phyloP scores from a whole-genome alignment of 1,140 invertebrate species.

The Drosophila sulfurigaster region DNA sequence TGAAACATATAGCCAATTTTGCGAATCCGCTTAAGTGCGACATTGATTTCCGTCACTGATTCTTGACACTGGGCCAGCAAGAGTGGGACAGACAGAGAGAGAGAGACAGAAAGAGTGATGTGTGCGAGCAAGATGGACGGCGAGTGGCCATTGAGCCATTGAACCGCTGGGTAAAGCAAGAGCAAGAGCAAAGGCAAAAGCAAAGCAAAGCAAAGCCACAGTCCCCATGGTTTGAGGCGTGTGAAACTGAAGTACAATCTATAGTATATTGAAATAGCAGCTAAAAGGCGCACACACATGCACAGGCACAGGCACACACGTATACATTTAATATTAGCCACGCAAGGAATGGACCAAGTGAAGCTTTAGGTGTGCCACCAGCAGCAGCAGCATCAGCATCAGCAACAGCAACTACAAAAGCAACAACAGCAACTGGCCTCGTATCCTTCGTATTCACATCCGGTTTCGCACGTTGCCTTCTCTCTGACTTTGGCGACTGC shows the following conservation, averaged over 20 bases:
- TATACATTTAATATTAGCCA: slow-evolving; percentile 23
- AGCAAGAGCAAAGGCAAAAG: no score
- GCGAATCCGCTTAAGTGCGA: slow-evolving; percentile 81
- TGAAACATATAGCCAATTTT: slow-evolving; percentile 79
- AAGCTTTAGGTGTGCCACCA: slow-evolving; percentile 43
- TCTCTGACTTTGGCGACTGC: slow-evolving; percentile 15
- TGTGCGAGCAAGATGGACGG: slow-evolving; percentile 6
- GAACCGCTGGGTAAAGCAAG: not conserved
- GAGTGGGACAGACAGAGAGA: not conserved
- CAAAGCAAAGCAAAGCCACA: not conserved
- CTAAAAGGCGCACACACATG: slow-evolving; percentile 31
- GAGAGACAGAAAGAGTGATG: not conserved
- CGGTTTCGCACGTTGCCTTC: slow-evolving; percentile 32
- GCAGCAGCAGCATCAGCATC: not conserved
- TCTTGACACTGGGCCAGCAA: slow-evolving; percentile 65
- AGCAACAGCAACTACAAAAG: no score
- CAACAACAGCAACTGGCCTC: slow-evolving; percentile 12
- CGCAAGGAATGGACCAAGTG: slow-evolving; percentile 24
- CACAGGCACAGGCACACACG: not conserved
- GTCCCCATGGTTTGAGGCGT: slow-evolving; percentile 14
- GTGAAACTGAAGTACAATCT: slow-evolving; percentile 44
- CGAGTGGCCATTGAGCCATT: not conserved
- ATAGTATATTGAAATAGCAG: slow-evolving; percentile 48
- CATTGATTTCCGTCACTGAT: slow-evolving; percentile 79
- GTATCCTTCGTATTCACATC: slow-evolving; percentile 30